Percentiles rank a stretch among this genome's conserved stretches.
phyloP scores from a whole-genome alignment of 1,140 invertebrate genomes.

The Hesperophylax magnus region DNA sequence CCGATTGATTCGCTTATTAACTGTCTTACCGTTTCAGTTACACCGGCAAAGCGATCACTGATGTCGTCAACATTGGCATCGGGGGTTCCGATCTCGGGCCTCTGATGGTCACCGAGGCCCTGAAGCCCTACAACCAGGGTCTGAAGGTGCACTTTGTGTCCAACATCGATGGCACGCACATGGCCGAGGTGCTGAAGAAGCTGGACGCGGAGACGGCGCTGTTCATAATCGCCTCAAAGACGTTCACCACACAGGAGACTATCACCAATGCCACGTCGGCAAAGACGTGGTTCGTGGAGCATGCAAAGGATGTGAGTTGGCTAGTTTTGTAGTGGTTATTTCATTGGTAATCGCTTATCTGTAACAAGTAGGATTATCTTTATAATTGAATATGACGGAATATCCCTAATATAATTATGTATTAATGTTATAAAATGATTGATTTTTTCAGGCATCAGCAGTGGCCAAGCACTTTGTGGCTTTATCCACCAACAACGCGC shows the following conservation, averaged over 20 bases:
- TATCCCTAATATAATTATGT: too few relatives aligned
- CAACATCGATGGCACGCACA: conserved; percentile 99
- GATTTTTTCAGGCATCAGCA: conserved; percentile 76
- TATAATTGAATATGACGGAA: too few relatives aligned
- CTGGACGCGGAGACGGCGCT: conserved; percentile 94
- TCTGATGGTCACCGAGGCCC: conserved; percentile 98
- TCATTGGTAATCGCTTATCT: too few relatives aligned
- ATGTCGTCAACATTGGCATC: conserved; percentile 99
- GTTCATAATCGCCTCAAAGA: conserved; percentile 99
- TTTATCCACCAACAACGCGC: conserved; percentile 93
- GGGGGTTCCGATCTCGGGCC: conserved; percentile 99
- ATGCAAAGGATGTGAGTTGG: conserved; percentile 84
- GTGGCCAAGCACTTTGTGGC: conserved; percentile 99
- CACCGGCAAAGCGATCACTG: conserved; percentile 95
- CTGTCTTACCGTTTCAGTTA: conserved; percentile 72
- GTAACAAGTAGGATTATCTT: too few relatives aligned
- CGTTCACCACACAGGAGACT: conserved; percentile 99
- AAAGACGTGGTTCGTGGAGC: conserved; percentile 93
- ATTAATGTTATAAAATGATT: not conserved
- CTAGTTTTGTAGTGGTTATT: too few relatives aligned
- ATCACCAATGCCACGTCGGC: conserved; percentile 99
- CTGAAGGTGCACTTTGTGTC: conserved; percentile 97
- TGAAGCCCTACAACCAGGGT: conserved; percentile 92
- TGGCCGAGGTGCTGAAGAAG: conserved; percentile 94
- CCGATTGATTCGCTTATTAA: too few relatives aligned